Conservation (phyloP, 2,113 vertebrate genomes). For the Alexandromys fortis region DNA sequence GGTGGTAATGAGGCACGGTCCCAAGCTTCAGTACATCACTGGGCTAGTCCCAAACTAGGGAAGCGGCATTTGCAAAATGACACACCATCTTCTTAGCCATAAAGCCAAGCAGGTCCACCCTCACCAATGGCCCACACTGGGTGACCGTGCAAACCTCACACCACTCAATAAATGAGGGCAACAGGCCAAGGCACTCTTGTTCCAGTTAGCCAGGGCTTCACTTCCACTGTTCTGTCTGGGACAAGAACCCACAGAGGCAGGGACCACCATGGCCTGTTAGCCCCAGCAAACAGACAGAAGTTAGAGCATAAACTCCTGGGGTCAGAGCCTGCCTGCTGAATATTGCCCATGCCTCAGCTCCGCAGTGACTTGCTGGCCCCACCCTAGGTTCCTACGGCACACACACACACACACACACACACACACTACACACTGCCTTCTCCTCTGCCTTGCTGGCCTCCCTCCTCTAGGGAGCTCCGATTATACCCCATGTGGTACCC, state of each 20-base stretch:
- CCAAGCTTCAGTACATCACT: not conserved
- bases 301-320: not conserved
- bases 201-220: fast-evolving
- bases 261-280: not conserved
- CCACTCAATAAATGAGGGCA: not conserved
- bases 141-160: not conserved
- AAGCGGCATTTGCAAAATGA: not conserved
- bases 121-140: too few species aligned
- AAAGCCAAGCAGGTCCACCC: not conserved
- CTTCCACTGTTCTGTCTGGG: fast-evolving
- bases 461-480: not conserved
- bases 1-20: not conserved
- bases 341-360: not conserved
- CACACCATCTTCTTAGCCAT: not conserved
- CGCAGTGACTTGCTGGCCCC: not conserved
- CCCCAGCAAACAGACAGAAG: not conserved
- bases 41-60: not conserved
- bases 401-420: not conserved
- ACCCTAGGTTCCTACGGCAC: too few species aligned
- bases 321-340: not conserved
- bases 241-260: not conserved
- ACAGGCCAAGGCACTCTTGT: not conserved
- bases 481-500: not conserved
- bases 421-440: not conserved
- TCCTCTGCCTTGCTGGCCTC: not conserved